Percentiles rank a stretch among this genome's conserved stretches.
phyloP scores from a whole-genome alignment of 2,113 vertebrate species.

The Chlorodrepanis virens region DNA sequence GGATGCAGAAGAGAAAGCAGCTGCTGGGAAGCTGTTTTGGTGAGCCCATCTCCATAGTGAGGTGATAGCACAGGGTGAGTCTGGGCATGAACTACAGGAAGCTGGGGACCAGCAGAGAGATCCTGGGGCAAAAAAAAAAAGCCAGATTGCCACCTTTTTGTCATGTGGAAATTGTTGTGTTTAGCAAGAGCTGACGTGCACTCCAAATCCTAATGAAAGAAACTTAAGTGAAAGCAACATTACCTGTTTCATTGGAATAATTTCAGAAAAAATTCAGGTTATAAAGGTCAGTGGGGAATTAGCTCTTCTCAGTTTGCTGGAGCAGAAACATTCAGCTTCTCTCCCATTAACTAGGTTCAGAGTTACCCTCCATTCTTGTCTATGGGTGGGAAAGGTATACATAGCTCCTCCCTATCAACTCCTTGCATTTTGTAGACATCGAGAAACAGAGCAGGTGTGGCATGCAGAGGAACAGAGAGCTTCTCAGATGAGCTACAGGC shows the following conservation, averaged over 20 bases:
- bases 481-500: background rate
- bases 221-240: background rate
- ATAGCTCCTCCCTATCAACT: background rate
- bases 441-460: background rate
- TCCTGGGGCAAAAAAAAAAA: background rate
- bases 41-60: background rate
- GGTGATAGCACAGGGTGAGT: background rate
- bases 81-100: rapidly evolving
- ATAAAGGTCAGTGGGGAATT: background rate
- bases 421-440: background rate
- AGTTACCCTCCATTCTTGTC: background rate
- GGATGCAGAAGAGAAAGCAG: background rate
- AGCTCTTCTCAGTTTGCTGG: background rate
- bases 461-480: background rate
- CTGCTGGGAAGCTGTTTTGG: background rate
- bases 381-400: background rate
- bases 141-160: background rate
- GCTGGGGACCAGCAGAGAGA: background rate
- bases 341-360: background rate
- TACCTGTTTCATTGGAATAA: background rate
- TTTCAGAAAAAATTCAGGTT: background rate
- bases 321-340: background rate
- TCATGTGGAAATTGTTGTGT: background rate
- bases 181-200: background rate
- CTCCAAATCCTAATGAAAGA: background rate